Evolutionary conservation across 37 sponge, comb jelly and placozoan species (phyloP), one percentile per base, ranked within the genome.

Genomic region (Oopsacas minuta): DNA sequence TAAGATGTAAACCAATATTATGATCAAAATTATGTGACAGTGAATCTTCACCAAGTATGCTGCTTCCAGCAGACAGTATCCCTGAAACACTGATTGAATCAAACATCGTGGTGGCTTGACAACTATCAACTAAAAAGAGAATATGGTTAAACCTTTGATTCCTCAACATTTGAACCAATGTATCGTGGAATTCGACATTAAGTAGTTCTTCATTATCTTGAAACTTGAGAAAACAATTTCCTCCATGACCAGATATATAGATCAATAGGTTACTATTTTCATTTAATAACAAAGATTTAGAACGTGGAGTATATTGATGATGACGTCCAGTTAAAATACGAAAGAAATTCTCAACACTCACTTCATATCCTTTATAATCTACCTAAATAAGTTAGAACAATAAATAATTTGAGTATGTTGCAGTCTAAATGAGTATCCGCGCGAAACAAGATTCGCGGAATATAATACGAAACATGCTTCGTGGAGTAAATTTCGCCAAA

Each of bases 361-460:
- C 75, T 61, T 61, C 75, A 61, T 12, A 61, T n/a, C 75, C 75
- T 61, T 61, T 61, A n/a, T 61, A 61, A 61, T 61, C 75, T 3
- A 61, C 75, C 75, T 61, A 61, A 25, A 61, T 61, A n/a, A n/a
- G n/a, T n/a, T n/a, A n/a, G n/a, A n/a, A n/a, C n/a, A n/a, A n/a
- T n/a, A n/a, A n/a, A n/a, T n/a, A n/a, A n/a, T n/a, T n/a, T n/a
- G n/a, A n/a, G n/a, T n/a, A n/a, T n/a, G n/a, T n/a, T n/a, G n/a
- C n/a, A n/a, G n/a, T n/a, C n/a, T n/a, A n/a, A n/a, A n/a, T n/a
- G n/a, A n/a, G n/a, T n/a, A n/a, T n/a, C n/a, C n/a, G n/a, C n/a
- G n/a, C n/a, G n/a, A n/a, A n/a, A n/a, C n/a, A n/a, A n/a, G n/a
- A n/a, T n/a, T n/a, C n/a, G n/a, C n/a, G n/a, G n/a, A n/a, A n/a